Base-by-base conservation (phyloP, 2,113 vertebrate species). In the Sorex fumeus region DNA sequence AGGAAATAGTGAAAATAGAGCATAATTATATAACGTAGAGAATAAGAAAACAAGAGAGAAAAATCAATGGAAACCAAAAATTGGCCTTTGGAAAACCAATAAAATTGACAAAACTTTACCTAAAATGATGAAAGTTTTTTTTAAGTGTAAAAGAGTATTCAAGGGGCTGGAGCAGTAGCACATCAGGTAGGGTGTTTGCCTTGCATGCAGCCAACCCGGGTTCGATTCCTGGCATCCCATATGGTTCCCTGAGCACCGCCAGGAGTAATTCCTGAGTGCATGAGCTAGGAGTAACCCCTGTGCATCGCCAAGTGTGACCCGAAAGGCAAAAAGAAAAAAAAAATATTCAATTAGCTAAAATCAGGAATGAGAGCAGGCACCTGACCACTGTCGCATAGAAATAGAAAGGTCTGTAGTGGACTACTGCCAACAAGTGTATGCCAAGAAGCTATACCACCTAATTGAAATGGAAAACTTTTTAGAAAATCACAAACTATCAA, bases 1-100 rank as follows among this genome's bases (percentile, higher is more conserved):
- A 53, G 40, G 43, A 76, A 90, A 81, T 57, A 84, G 67, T 57
- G 75, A 84, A 85, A 69, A 50, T 57, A 79, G 7, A 90, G 28
- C 9, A 47, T 18, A 90, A 75, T 66, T 30, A 83, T 66, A 18
- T 57, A 32, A 84, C 80, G 75, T 18, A 76, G 25, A 83, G 34
- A 72, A 30, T 32, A 87, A 77, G 34, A 80, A 84, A 89, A 43
- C 45, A 67, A n/a, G 57, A 60, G 18, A 50, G 47, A 50, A 60
- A 23, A 60, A 66, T 81, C 34, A 64, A 3, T 66, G 18, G 76
- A 89, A 86, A n/a, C n/a, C 43, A 77, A 80, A 88, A 45, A 57
- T 70, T 13, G 19, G 78, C 74, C 53, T 84, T 87, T 76, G 25
- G n/a, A 85, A 81, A 15, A 32, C 84, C 25, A 93, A 18, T 18